Evolutionary conservation across 2,113 vertebrate species (phyloP).

Genomic region (Strix uralensis): DNA sequence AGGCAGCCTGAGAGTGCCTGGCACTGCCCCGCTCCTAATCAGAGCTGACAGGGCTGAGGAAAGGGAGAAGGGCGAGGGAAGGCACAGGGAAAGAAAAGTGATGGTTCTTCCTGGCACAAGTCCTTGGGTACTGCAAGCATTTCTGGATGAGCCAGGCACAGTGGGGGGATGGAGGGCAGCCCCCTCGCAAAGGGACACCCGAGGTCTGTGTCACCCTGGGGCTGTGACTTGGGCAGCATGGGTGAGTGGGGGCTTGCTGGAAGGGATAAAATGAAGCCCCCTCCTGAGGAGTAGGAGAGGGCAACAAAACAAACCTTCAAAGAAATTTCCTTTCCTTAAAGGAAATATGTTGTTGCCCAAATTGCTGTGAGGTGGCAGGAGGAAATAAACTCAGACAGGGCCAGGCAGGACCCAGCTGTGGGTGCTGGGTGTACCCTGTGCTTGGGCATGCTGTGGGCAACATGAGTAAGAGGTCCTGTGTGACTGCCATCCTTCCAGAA

Average conservation of each 20-base stretch:
- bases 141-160: background rate
- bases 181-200: accelerated
- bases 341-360: background rate
- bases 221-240: accelerated
- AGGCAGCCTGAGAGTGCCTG: accelerated
- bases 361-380: background rate
- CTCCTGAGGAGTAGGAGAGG: background rate
- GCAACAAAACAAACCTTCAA: background rate
- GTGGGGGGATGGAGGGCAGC: background rate
- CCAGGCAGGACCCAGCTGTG: background rate
- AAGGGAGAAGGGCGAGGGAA: background rate
- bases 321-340: background rate
- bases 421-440: background rate
- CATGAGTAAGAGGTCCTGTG: background rate
- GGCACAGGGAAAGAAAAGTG: accelerated
- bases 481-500: background rate
- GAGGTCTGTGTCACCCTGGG: accelerated
- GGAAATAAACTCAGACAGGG: accelerated
- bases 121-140: background rate
- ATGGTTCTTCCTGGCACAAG: background rate
- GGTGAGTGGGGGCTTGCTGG: accelerated
- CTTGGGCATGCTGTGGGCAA: background rate
- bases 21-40: background rate
- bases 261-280: background rate
- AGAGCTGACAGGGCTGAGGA: background rate